These are phyloP conservation scores for Villa cingulata DNA, from an alignment of 2,888 invertebrate genomes.

Conservation along the genomic window DNA sequence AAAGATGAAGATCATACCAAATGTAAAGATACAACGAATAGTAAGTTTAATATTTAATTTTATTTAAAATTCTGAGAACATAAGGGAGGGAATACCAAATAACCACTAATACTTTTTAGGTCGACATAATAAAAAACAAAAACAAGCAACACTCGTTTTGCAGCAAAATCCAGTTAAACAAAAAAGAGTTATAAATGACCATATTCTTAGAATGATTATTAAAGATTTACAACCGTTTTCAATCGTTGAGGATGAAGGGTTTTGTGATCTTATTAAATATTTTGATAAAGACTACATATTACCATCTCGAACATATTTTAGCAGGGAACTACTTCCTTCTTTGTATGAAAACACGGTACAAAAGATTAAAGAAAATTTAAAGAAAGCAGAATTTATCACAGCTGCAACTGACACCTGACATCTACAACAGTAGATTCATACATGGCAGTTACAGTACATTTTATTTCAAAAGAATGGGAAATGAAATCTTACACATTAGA, in stretches of 20 bases:
- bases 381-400: slow-evolving; percentile 6
- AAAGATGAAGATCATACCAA: neutral
- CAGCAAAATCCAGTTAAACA: no score
- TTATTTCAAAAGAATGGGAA: slow-evolving; percentile 12
- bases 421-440: slow-evolving; percentile 15
- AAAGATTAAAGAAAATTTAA: slow-evolving; percentile 9
- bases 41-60: slow-evolving; percentile 11
- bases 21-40: neutral
- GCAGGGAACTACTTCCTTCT: slow-evolving; percentile 15
- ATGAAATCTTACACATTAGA: slow-evolving; percentile 15
- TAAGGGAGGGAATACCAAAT: no score
- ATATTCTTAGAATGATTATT: no score
- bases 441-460: slow-evolving; percentile 17
- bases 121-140: no score
- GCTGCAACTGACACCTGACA: slow-evolving; percentile 19
- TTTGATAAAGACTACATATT: no score
- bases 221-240: no score
- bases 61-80: slow-evolving; percentile 17
- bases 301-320: slow-evolving; percentile 19
- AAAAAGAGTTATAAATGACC: no score
- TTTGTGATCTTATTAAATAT: no score
- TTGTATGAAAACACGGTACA: slow-evolving; percentile 11
- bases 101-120: no score
- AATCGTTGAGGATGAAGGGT: no score
- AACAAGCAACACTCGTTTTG: no score